Conservation (phyloP, 2,888 invertebrate genomes). For the Diarsia rubi region DNA sequence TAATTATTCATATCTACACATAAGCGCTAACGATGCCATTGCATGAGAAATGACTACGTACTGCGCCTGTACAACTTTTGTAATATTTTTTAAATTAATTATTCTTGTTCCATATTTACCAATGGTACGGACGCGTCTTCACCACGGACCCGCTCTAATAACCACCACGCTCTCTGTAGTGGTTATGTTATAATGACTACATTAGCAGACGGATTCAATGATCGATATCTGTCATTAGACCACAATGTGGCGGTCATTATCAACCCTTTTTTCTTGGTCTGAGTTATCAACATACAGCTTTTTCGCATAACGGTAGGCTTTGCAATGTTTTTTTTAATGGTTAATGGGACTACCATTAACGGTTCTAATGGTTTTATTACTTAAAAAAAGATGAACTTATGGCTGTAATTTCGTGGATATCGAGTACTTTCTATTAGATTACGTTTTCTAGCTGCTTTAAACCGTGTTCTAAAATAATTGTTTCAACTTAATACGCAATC, state of each 20-base stretch:
- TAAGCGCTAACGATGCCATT: too few relatives aligned
- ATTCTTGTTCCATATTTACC: not conserved
- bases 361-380: too few relatives aligned
- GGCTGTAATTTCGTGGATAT: not conserved
- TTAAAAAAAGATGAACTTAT: not conserved
- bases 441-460: not conserved
- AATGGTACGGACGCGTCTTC: not conserved
- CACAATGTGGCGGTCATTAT: not conserved
- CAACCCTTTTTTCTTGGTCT: too few relatives aligned
- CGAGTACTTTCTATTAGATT: too few relatives aligned
- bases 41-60: not conserved
- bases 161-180: not conserved
- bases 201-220: slow-evolving; percentile 3
- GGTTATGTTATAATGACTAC: not conserved
- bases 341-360: too few relatives aligned
- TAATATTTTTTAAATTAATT: too few relatives aligned
- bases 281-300: not conserved
- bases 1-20: too few relatives aligned
- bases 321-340: not conserved
- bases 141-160: not conserved
- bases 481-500: not conserved
- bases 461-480: not conserved
- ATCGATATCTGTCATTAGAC: slow-evolving; percentile 13
- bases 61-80: too few relatives aligned
- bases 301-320: not conserved